Conservation (phyloP, 2,888 invertebrate species). For the Apamea monoglypha region DNA sequence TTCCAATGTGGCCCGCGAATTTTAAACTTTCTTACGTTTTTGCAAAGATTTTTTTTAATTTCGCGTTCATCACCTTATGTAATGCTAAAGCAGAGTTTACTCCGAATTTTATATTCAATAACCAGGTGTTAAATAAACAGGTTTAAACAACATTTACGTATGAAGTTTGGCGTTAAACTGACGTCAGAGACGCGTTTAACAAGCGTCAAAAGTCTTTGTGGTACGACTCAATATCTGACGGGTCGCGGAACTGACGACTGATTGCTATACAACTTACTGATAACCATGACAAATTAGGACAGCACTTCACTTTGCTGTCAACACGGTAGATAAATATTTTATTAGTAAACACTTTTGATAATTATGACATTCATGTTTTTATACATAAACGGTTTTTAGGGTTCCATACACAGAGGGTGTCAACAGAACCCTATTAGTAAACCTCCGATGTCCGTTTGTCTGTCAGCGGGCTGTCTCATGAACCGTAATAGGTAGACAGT, state of each 20-base stretch:
- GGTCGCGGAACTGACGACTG: not conserved
- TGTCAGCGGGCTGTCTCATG: too few species aligned
- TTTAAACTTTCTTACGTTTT: not conserved
- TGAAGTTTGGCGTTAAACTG: not conserved
- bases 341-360: conserved; percentile 33
- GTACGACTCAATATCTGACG: not conserved
- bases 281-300: conserved; percentile 16
- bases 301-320: conserved; percentile 14
- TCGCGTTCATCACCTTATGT: not conserved
- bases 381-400: not conserved
- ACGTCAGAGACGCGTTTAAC: not conserved
- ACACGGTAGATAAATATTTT: conserved; percentile 25
- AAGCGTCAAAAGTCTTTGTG: not conserved
- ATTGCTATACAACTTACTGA: conserved; percentile 4
- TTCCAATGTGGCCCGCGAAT: not conserved
- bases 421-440: not conserved
- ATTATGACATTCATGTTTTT: not conserved
- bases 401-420: not conserved
- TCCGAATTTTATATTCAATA: not conserved
- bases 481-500: too few species aligned
- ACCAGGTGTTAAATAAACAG: not conserved
- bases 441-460: too few species aligned
- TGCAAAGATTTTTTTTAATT: not conserved
- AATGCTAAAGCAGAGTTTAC: not conserved
- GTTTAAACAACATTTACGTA: not conserved